These are phyloP conservation scores for Globia sparganii DNA, from an alignment of 2,888 invertebrate genomes.

Conservation along the genomic window DNA sequence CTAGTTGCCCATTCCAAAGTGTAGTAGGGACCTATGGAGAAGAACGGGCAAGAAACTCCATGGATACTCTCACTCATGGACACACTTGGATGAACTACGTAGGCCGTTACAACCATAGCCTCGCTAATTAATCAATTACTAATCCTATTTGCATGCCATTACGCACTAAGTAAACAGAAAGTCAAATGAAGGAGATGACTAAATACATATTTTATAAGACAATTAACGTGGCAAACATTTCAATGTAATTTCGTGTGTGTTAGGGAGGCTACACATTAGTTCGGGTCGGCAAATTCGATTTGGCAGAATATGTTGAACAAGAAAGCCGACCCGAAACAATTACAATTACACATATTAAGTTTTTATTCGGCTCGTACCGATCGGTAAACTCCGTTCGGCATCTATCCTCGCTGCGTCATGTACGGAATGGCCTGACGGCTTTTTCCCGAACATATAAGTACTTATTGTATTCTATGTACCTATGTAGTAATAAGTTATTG, in stretches of 20 bases:
- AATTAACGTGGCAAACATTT: slow-evolving; percentile 56
- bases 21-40: no score
- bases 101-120: slow-evolving; percentile 15
- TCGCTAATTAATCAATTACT: slow-evolving; percentile 61
- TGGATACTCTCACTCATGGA: no score
- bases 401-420: no score
- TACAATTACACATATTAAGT: background rate
- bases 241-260: slow-evolving; percentile 12
- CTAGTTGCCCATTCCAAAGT: no score
- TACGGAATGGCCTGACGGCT: background rate
- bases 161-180: slow-evolving; percentile 58
- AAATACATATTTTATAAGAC: slow-evolving; percentile 66
- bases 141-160: slow-evolving; percentile 66
- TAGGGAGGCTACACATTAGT: background rate
- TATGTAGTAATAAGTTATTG: no score
- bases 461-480: no score
- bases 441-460: background rate
- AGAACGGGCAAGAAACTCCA: no score
- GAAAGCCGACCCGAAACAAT: background rate
- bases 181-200: slow-evolving; percentile 60
- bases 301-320: background rate
- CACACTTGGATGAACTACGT: background rate
- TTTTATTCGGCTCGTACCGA: background rate
- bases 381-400: background rate
- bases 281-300: background rate